Evolutionary conservation across 2,797 vertebrate species (phyloP).

Genomic region (Ispidina lecontei): DNA sequence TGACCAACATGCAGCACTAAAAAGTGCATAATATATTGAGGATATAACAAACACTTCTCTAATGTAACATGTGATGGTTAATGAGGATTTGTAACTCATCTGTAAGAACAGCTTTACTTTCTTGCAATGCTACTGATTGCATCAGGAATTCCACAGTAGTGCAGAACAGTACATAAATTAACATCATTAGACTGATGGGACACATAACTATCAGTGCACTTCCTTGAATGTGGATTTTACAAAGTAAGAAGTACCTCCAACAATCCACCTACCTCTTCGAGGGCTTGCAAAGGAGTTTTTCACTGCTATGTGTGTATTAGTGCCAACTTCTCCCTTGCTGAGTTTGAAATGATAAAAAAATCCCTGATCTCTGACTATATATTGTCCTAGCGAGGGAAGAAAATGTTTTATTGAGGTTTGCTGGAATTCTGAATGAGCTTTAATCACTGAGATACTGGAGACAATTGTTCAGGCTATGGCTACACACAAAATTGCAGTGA

Average conservation of each 20-base stretch:
- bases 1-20: slow-evolving; percentile 23
- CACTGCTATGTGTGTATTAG: background rate
- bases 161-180: slow-evolving; percentile 66
- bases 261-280: background rate
- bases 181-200: slow-evolving; percentile 47
- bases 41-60: slow-evolving; percentile 22
- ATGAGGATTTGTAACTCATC: slow-evolving; percentile 63
- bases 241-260: slow-evolving; percentile 25
- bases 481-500: background rate
- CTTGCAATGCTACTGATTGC: slow-evolving; percentile 62
- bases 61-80: slow-evolving; percentile 56
- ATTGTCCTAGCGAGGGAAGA: background rate
- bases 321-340: background rate
- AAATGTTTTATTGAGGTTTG: slow-evolving; percentile 28
- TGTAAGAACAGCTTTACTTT: slow-evolving; percentile 61
- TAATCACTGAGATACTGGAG: slow-evolving; percentile 35
- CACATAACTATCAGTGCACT: slow-evolving; percentile 12
- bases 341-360: background rate
- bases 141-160: slow-evolving; percentile 53
- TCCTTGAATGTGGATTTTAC: slow-evolving; percentile 43
- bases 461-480: background rate
- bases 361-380: background rate
- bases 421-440: slow-evolving; percentile 49
- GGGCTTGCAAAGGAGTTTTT: slow-evolving; percentile 16
- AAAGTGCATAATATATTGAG: background rate